Evolutionary conservation across 1,140 invertebrate genomes (phyloP).

Genomic region (Dendroctonus ponderosae): DNA sequence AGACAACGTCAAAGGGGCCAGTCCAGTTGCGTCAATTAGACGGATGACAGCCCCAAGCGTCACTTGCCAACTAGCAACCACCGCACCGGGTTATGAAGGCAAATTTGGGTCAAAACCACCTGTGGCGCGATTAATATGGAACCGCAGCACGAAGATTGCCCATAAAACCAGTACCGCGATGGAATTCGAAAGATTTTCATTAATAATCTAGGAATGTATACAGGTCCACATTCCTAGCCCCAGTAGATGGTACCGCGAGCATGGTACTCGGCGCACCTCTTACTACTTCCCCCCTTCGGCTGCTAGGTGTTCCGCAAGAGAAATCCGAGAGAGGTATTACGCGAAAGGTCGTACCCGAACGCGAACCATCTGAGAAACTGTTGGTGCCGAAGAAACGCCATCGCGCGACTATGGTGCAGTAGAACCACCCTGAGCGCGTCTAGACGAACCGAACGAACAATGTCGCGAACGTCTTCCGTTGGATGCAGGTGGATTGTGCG

Average conservation of each 20-base stretch:
- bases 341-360: conserved; percentile 17
- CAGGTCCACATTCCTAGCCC: conserved; percentile 6
- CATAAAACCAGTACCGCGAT: no score
- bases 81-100: background rate
- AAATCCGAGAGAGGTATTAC: conserved; percentile 14
- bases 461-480: no score
- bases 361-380: background rate
- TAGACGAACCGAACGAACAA: no score
- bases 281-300: conserved; percentile 5
- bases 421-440: no score
- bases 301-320: conserved; percentile 19
- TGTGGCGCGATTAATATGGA: background rate
- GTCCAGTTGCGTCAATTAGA: no score
- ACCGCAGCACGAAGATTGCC: background rate
- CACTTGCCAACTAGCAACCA: no score
- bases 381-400: no score
- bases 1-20: no score
- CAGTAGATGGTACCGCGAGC: conserved; percentile 5
- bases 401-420: no score
- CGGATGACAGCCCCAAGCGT: no score
- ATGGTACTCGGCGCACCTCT: conserved; percentile 19
- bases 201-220: background rate
- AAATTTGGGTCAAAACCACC: conserved; percentile 15
- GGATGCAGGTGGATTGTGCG: no score
- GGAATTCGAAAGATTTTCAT: no score